Base-by-base conservation (phyloP, 2,888 invertebrate species). In the Drosophila basisetae region DNA sequence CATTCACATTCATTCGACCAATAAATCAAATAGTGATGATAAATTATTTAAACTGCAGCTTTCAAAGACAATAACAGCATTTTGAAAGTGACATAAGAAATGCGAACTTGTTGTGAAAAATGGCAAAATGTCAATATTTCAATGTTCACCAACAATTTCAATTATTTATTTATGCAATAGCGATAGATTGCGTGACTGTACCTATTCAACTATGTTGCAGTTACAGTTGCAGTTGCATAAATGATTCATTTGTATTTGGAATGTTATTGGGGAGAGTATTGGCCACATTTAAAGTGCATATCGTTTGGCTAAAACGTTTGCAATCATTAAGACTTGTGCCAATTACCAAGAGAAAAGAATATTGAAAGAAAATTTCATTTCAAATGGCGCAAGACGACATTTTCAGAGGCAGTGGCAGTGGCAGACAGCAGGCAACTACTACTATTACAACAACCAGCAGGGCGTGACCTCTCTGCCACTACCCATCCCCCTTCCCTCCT, bases 361-460 rank as follows among this genome's bases (percentile, higher is more conserved):
- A 80, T 78, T 78, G 72, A 75, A 73, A 84, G 82, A 86, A 82
- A 82, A 84, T 86, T 88, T 88, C 83, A 86, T 90, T 89, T 89
- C 81, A 84, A 89, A 83, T 90, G 79, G 82, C 79, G 84, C 76
- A 76, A 72, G 67, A 73, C 64, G 73, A 76, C 86, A 84, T 76
- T 85, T 76, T 73, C 64, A 22, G 25, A 11, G 35, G 22, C 22
- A 37, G 25, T 31, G 31, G 31, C 9, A 2, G 35, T 49, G 73
- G 67, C 73, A 76, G 76, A 25, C 68, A 47, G 59, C 50, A 68
- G 49, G 35, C 73, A 69, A 37, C 58, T 31, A 50, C 56, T 39
- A 76, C 54, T 65, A 67, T 11, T 65, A 43, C 53, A 50, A 37
- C 35, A 59, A 60, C 49, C 54, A 58, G 22, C 33, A 58, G 63